Evolutionary conservation across 2,888 invertebrate genomes (phyloP), one percentile per base, ranked within the genome.

Genomic region (Drosophila mimetica): DNA sequence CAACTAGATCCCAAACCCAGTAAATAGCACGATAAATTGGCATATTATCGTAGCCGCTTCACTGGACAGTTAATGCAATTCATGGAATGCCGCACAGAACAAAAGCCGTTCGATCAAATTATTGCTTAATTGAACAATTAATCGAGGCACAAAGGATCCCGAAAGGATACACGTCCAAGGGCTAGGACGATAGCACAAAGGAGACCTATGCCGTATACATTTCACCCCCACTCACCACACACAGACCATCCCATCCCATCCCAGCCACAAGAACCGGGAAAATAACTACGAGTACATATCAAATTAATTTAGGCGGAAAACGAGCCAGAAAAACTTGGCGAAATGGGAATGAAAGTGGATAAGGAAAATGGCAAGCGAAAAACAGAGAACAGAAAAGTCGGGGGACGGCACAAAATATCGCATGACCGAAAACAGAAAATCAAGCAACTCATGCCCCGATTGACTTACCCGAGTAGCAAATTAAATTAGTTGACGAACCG

Each of bases 121-220:
- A 77, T 88, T 86, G 84, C 88, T 80, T 88, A 84, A 84, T 88
- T 84, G 84, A 88, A 86, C 88, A 84, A 77, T 84, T 84, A 84
- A 84, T 72, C 70, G 80, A 69, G 63, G 51, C 60, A 87, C 82
- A 86, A 88, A 75, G 57, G 30, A 46, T 6, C 16, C 30, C n/a
- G 18, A 30, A 50, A 42, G 55, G 36, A 28, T n/a, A 28, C 25
- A 11, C 14, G 2, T 0, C 14, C 5, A 14, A 36, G 30, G 32
- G 34, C 16, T 9, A 16, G 37, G 20, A n/a, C n/a, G n/a, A n/a
- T n/a, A n/a, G 25, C 59, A 37, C 46, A 46, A 69, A 57, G 44
- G 50, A 25, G 32, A 4, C n/a, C n/a, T 7, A 13, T 39, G 18
- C n/a, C 13, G 86, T 81, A 66, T 86, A 60, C 47, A 73, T 85